phyloP scores from a whole-genome alignment of 2,113 vertebrate genomes.

The Nibea coibor region DNA sequence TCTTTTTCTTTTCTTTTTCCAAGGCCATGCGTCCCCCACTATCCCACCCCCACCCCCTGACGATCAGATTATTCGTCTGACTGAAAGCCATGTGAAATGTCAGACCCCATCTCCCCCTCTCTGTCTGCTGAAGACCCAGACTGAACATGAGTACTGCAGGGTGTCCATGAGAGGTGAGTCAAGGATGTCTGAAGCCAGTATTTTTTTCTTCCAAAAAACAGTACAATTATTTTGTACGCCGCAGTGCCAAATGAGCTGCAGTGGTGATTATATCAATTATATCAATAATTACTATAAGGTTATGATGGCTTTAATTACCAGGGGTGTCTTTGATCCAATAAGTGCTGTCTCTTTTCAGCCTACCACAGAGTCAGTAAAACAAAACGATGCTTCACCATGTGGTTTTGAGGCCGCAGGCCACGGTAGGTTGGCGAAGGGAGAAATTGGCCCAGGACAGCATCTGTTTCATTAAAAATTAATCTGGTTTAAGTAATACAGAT shows the following conservation, averaged over 20 bases:
- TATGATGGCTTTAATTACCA: conserved; percentile 39
- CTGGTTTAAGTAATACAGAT: conserved; percentile 59
- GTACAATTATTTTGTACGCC: neutral
- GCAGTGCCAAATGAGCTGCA: conserved; percentile 10
- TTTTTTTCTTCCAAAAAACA: conserved; percentile 24
- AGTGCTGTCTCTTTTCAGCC: conserved; percentile 4
- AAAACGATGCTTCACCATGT: neutral
- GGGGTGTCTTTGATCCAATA: conserved; percentile 9
- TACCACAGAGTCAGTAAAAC: neutral
- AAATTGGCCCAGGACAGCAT: conserved; percentile 48
- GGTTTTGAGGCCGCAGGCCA: conserved; percentile 1
- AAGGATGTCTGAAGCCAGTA: neutral
- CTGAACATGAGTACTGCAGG: conserved; percentile 33
- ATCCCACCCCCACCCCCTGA: neutral
- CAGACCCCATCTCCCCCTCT: conserved; percentile 30
- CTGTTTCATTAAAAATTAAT: conserved; percentile 71
- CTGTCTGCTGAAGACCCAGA: conserved; percentile 12
- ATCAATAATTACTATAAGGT: conserved; percentile 17
- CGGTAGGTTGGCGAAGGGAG: conserved; percentile 11
- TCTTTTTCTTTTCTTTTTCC: neutral
- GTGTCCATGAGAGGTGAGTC: conserved; percentile 53
- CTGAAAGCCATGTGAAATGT: conserved; percentile 62
- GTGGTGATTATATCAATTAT: conserved; percentile 34
- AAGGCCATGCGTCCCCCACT: conserved; percentile 42
- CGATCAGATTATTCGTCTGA: conserved; percentile 68